Evolutionary conservation across 2,113 vertebrate species (phyloP), one percentile per base, ranked within the genome.

Genomic region (Speoplatyrhinus poulsoni): DNA sequence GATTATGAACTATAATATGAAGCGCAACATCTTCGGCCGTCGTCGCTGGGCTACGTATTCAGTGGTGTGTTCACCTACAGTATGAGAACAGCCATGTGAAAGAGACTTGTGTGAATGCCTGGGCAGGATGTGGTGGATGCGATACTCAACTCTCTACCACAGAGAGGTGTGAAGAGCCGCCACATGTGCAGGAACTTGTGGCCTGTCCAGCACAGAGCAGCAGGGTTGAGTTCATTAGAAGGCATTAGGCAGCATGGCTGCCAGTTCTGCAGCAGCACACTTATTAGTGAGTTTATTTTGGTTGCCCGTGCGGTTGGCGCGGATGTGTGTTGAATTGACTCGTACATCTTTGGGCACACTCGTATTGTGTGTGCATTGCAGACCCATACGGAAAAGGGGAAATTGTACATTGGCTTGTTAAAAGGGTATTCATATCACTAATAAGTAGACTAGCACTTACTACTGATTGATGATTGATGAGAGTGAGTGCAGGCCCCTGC

Each of bases 101-200:
- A 74, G 52, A 63, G 60, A 48, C 60, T 60, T 81, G 76, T 85
- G 70, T 85, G 77, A 64, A 46, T 67, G 76, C 52, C 70, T 75
- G 76, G 77, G 71, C 89, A 91, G 91, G 91, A 93, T 91, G 92
- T 92, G 91, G 88, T 90, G 90, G 90, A 72, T 90, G 54, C 73
- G 83, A 83, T 72, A 78, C 70, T 80, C 54, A 63, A 76, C 80
- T 75, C 73, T 67, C 49, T 12, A 70, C 85, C 83, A 80, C 82
- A 82, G 36, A 75, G 46, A 33, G 19, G 36, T 76, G 66, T 75
- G 56, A 68, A 17, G 69, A 72, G 72, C 81, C 78, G 49, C 17
- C 32, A 41, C 13, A 59, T 17, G 57, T 72, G 19, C 53, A 33
- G 60, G 67, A 13, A 66, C 65, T 76, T 77, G 76, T 70, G 52